Conservation (phyloP, 1,140 invertebrate species). For the Lasaia peninsularis region DNA sequence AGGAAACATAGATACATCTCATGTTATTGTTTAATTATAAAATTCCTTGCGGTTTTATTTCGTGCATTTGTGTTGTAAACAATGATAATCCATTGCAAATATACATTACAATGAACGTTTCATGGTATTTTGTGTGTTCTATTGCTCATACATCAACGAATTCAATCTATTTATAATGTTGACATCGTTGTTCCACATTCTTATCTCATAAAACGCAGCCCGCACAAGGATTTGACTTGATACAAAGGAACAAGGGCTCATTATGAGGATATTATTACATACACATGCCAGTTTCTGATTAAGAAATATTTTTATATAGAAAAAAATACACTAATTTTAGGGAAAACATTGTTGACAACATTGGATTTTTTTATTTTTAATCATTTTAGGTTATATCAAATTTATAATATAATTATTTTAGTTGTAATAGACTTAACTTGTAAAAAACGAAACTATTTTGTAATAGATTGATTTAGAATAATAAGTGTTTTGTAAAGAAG, state of each 20-base stretch:
- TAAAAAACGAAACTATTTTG: no score
- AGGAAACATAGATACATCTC: neutral
- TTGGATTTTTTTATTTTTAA: no score
- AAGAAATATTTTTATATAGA: neutral
- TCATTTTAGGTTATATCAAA: no score
- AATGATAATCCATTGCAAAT: neutral
- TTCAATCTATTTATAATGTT: constrained; percentile 68
- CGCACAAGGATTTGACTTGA: constrained; percentile 43
- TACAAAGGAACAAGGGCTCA: constrained; percentile 32
- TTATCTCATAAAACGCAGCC: constrained; percentile 53
- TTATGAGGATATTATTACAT: constrained; percentile 15
- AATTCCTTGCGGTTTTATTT: neutral
- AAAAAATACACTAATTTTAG: no score
- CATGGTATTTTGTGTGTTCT: constrained; percentile 14
- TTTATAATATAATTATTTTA: no score
- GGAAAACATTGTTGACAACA: no score
- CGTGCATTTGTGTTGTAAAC: neutral
- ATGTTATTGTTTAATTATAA: neutral
- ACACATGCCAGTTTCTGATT: constrained; percentile 4
- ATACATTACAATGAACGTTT: neutral
- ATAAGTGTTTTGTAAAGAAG: no score
- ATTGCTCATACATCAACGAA: constrained; percentile 40
- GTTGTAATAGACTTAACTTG: no score
- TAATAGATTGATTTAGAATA: no score
- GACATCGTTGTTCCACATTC: constrained; percentile 59